Percentiles rank a stretch among this genome's conserved stretches.
phyloP scores from a whole-genome alignment of 2,888 invertebrate species.

The Yponomeuta sedellus region DNA sequence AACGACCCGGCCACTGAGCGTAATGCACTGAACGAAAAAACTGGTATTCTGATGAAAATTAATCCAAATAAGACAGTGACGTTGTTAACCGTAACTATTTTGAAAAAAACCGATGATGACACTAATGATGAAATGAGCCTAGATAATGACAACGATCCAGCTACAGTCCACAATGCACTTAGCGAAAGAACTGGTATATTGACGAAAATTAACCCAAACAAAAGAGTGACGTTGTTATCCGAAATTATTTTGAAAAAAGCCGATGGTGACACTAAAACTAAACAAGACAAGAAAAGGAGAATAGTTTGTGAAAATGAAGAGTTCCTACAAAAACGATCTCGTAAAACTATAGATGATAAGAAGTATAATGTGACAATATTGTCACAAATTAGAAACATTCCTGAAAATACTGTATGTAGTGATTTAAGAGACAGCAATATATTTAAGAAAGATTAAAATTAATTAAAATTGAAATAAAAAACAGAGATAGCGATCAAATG shows the following conservation, averaged over 20 bases:
- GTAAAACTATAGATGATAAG: conserved; percentile 7
- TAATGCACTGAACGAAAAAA: conserved; percentile 6
- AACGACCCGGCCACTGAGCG: conserved; percentile 7
- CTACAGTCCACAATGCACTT: background rate
- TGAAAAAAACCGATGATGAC: background rate
- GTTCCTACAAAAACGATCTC: conserved; percentile 7
- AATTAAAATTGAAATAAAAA: too few species aligned
- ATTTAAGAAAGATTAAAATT: too few species aligned
- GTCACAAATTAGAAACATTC: too few species aligned
- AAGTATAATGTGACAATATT: too few species aligned
- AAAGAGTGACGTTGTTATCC: conserved; percentile 4
- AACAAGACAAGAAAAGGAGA: conserved; percentile 6
- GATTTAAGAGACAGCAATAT: too few species aligned
- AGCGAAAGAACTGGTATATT: conserved; percentile 7
- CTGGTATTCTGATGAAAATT: background rate
- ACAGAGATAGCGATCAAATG: too few species aligned
- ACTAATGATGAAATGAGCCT: conserved; percentile 7
- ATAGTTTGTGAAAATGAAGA: conserved; percentile 6
- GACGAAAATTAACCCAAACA: conserved; percentile 7
- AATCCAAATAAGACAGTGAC: conserved; percentile 7
- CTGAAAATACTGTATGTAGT: too few species aligned
- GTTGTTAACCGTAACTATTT: conserved; percentile 1
- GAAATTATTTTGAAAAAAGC: background rate
- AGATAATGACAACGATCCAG: conserved; percentile 6
- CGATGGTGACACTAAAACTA: background rate